Evolutionary conservation across 2,113 vertebrate genomes (phyloP), one percentile per base, ranked within the genome.

Genomic region (Xiphias gladius): DNA sequence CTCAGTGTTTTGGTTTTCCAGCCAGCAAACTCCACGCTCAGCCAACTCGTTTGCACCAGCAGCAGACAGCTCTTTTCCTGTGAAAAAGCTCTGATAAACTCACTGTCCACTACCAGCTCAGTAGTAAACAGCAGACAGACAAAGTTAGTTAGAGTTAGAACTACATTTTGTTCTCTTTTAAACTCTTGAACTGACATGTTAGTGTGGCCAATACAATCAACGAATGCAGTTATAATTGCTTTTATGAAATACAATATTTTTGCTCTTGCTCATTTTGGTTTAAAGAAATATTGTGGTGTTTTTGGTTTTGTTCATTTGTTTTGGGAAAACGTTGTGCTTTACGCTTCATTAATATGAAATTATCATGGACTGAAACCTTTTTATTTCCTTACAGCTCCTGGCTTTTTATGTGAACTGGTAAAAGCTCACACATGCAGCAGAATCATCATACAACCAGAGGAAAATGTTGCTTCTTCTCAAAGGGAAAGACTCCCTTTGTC

Each of bases 371-470:
- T 72, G 12, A 74, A 46, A 55, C 39, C 2, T 37, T 75, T 64
- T 54, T 0, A 0, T 87, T 74, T 67, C 57, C 46, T 87, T 72
- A 1, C 79, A 90, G 88, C 1, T 82, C 32, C 71, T 28, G 54
- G 46, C 7, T 0, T 7, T 22, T 70, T 64, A 58, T 35, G 43
- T 83, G 20, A 52, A 7, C 12, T 10, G 20, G 19, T 11, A 13
- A 54, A 26, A 7, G 24, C 52, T 39, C 5, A 17, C 22, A 19
- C 46, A 22, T 32, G 30, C 10, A 37, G 35, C 52, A 14, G 16
- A 2, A 20, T 58, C 48, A 26, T 64, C 50, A 0, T n/a, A 17
- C 54, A 50, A n/a, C 28, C 35, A 32, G 50, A 41, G 32, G 39
- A 63, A 70, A 30, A 74, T 83, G n/a, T 5, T 58, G 26, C 55